Conservation (phyloP, 1,140 invertebrate species). For the Sarcophaga bullata region DNA sequence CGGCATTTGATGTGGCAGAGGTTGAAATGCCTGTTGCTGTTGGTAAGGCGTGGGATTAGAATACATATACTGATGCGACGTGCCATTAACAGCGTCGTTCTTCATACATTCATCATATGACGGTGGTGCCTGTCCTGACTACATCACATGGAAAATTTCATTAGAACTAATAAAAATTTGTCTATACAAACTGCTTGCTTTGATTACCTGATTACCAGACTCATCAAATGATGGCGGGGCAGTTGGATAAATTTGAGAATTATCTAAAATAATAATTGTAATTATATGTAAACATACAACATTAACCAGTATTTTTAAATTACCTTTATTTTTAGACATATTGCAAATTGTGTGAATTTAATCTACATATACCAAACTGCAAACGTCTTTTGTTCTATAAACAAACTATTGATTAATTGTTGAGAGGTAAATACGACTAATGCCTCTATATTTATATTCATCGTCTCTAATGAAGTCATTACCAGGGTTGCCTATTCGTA, state of each 20-base stretch:
- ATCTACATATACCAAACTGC: no score
- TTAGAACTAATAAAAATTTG: background rate
- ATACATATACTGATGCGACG: constrained; percentile 49
- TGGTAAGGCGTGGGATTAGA: background rate
- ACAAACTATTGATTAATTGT: no score
- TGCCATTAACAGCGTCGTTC: constrained; percentile 30
- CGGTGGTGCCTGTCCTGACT: constrained; percentile 54
- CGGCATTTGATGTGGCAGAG: background rate
- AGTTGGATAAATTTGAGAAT: constrained; percentile 18
- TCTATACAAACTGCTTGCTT: no score
- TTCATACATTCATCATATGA: constrained; percentile 60
- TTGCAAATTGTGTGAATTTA: background rate
- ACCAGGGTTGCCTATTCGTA: no score
- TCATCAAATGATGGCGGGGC: background rate
- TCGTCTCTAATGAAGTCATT: no score
- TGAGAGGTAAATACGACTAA: no score
- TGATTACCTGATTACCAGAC: background rate
- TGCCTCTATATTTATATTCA: no score
- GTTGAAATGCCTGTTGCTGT: background rate
- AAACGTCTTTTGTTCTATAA: no score
- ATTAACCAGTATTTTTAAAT: background rate
- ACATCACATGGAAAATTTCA: no score
- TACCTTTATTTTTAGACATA: background rate
- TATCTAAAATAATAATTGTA: background rate
- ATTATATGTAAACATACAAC: no score